phyloP scores from a whole-genome alignment of 1,140 invertebrate genomes.

The Pteromalus puparum region DNA sequence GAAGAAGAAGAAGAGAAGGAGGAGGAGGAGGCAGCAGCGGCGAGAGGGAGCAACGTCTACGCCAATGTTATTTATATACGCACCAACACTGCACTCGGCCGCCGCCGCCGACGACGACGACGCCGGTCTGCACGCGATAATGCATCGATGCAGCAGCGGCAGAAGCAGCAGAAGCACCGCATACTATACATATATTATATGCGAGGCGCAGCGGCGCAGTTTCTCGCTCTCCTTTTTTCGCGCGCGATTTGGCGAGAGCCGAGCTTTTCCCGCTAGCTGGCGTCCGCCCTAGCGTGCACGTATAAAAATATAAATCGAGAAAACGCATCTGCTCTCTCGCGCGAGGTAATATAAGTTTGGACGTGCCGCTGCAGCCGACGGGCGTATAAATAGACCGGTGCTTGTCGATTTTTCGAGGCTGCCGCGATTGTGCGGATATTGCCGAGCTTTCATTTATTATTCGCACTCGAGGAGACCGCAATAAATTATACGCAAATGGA shows the following conservation, averaged over 20 bases:
- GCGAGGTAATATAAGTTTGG: conserved; percentile 6
- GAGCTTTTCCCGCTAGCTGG: conserved; percentile 1
- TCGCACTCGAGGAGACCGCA: too few relatives aligned
- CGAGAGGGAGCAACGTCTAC: conserved; percentile 36
- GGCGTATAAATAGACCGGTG: conserved; percentile 34
- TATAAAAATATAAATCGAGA: conserved; percentile 48
- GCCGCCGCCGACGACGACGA: neutral
- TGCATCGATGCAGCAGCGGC: conserved; percentile 49
- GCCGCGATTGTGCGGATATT: neutral
- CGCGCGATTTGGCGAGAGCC: neutral
- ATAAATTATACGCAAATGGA: too few relatives aligned
- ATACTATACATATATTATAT: conserved; percentile 51
- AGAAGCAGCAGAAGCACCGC: conserved; percentile 49
- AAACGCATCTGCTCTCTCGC: conserved; percentile 30
- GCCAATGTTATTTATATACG: conserved; percentile 45
- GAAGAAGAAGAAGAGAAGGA: neutral
- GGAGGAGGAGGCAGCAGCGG: neutral
- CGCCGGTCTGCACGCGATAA: conserved; percentile 50
- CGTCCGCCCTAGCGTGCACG: neutral
- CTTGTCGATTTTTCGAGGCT: conserved; percentile 43
- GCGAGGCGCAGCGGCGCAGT: conserved; percentile 21
- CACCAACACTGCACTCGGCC: neutral
- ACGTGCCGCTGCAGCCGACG: neutral
- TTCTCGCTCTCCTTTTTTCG: neutral
- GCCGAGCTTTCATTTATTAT: neutral